phyloP scores from a whole-genome alignment of 2,797 vertebrate genomes.

The Diplodus sargus region DNA sequence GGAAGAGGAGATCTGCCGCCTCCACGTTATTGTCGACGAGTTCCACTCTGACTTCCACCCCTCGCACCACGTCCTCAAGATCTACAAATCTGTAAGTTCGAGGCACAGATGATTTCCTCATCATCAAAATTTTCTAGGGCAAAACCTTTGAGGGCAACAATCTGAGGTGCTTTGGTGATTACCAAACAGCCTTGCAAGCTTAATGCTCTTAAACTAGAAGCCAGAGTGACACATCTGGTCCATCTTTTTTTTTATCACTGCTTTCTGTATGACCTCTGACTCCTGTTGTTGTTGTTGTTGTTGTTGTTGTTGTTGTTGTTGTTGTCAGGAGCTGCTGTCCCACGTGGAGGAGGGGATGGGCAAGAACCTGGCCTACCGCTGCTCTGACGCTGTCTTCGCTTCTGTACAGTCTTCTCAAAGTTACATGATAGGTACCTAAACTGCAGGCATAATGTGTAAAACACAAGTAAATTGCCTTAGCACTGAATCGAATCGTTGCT shows the following conservation, averaged over 20 bases:
- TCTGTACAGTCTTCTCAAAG: constrained; percentile 92
- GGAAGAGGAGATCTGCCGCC: constrained; percentile 96
- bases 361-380: constrained; percentile 95
- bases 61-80: constrained; percentile 91
- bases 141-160: neutral
- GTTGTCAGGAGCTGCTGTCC: constrained; percentile 90
- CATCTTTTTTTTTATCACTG: neutral
- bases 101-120: neutral
- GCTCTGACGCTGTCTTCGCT: constrained; percentile 89
- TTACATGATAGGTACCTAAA: constrained; percentile 92
- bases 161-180: neutral
- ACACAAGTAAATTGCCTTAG: neutral
- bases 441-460: neutral
- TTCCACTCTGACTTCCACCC: constrained; percentile 95
- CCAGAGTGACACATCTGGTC: neutral
- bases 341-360: constrained; percentile 97
- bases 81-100: constrained; percentile 92
- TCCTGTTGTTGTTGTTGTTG: constrained; percentile 37
- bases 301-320: constrained; percentile 7
- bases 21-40: constrained; percentile 93
- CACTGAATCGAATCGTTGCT: neutral
- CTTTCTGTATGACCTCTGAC: constrained; percentile 17
- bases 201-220: neutral
- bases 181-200: too few species aligned
- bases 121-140: neutral